Percentiles rank a stretch among this genome's conserved stretches.
Conservation (phyloP, 2,797 vertebrate genomes). For the Erpetoichthys calabaricus region DNA sequence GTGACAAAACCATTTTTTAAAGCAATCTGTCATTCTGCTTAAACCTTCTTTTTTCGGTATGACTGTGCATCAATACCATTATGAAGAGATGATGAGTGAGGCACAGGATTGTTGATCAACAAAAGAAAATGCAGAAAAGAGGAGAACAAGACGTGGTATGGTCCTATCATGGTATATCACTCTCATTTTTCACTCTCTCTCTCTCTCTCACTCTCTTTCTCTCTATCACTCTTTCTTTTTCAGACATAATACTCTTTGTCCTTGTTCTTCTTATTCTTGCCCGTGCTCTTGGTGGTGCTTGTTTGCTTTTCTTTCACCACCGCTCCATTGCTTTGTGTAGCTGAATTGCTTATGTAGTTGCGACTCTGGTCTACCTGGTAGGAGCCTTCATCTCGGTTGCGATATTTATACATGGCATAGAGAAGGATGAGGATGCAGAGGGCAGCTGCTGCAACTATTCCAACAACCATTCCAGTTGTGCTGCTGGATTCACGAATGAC, state of each 20-base stretch:
- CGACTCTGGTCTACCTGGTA: slow-evolving; percentile 86
- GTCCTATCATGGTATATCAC: not conserved
- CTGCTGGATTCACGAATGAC: slow-evolving; percentile 84
- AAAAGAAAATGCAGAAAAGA: no score
- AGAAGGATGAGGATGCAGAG: slow-evolving; percentile 89
- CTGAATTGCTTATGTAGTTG: slow-evolving; percentile 72
- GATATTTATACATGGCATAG: slow-evolving; percentile 93
- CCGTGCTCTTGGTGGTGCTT: slow-evolving; percentile 62
- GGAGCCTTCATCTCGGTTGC: slow-evolving; percentile 83
- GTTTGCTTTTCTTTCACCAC: slow-evolving; percentile 81
- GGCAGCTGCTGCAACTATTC: slow-evolving; percentile 81
- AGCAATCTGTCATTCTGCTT: no score
- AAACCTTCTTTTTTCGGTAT: no score
- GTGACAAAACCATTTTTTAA: no score
- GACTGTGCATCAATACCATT: no score
- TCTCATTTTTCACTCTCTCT: slow-evolving; percentile 9
- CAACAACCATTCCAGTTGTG: slow-evolving; percentile 89
- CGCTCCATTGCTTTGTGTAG: slow-evolving; percentile 69
- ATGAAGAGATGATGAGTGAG: no score
- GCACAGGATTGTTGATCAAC: no score
- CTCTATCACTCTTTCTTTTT: slow-evolving; percentile 24
- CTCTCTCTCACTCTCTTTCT: slow-evolving; percentile 11
- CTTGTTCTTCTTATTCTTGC: slow-evolving; percentile 90
- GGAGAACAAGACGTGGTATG: no score
- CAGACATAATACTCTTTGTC: slow-evolving; percentile 95